Evolutionary conservation across 2,797 vertebrate genomes (phyloP).

Genomic region (Catamblyrhynchus diadema): DNA sequence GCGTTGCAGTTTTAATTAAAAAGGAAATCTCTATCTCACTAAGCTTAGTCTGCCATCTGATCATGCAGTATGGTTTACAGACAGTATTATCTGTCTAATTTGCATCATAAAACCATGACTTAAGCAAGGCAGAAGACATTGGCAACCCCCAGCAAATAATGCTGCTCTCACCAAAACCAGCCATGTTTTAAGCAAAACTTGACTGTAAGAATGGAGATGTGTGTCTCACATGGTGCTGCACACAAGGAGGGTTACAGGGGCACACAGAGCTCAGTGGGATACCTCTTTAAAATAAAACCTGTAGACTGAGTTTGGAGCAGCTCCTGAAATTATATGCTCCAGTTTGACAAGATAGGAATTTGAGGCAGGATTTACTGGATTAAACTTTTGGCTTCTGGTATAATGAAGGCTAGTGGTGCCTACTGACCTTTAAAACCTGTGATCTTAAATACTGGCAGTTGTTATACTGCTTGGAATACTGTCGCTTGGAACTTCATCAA

Average conservation of each 20-base stretch:
- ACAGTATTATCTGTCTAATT: slow-evolving; percentile 59
- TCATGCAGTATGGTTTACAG: slow-evolving; percentile 34
- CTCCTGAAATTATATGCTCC: background rate
- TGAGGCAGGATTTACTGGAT: slow-evolving; percentile 21
- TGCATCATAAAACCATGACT: slow-evolving; percentile 38
- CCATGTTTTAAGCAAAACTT: background rate
- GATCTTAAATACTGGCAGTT: background rate
- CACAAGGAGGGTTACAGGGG: background rate
- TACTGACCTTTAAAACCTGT: slow-evolving; percentile 10
- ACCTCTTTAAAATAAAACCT: background rate
- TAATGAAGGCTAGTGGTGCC: background rate
- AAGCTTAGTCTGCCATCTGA: slow-evolving; percentile 59
- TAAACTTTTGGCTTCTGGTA: background rate
- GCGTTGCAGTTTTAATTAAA: slow-evolving; percentile 63
- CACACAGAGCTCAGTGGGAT: background rate
- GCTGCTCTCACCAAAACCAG: background rate
- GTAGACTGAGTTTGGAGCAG: background rate
- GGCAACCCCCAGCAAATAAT: background rate
- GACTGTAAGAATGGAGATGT: background rate
- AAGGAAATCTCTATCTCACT: slow-evolving; percentile 46
- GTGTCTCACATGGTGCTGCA: background rate
- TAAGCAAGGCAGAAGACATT: background rate
- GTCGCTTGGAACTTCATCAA: background rate
- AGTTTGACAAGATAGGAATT: background rate
- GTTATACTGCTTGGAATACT: too few relatives aligned